phyloP scores from a whole-genome alignment of 2,888 invertebrate species.

The Mythimna pallens region DNA sequence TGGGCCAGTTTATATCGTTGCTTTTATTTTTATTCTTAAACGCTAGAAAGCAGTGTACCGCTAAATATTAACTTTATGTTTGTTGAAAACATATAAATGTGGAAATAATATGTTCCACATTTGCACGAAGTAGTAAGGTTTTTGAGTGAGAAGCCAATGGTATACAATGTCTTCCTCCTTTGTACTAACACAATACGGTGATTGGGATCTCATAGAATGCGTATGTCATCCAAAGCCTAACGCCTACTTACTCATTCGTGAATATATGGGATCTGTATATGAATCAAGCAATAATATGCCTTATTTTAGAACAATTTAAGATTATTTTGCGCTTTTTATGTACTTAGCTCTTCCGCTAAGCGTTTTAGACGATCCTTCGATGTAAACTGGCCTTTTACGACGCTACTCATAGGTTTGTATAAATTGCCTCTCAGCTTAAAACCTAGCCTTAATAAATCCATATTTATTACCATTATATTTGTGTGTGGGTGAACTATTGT shows the following conservation, averaged over 20 bases:
- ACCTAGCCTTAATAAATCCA: slow-evolving; percentile 63
- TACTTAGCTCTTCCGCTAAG: slow-evolving; percentile 45
- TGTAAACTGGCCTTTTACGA: slow-evolving; percentile 52
- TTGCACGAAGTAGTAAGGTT: slow-evolving; percentile 5
- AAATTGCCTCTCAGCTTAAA: slow-evolving; percentile 68
- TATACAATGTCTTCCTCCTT: neutral
- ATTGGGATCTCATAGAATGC: slow-evolving; percentile 8
- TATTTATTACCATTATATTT: slow-evolving; percentile 67
- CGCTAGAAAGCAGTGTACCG: slow-evolving; percentile 16
- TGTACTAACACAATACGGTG: neutral
- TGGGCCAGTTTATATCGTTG: slow-evolving; percentile 51
- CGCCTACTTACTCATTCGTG: slow-evolving; percentile 12
- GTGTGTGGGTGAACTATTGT: slow-evolving; percentile 75
- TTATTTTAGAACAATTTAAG: slow-evolving; percentile 27
- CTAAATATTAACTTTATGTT: neutral
- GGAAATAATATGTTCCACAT: no score
- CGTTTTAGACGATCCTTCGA: slow-evolving; percentile 33
- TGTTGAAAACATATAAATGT: slow-evolving; percentile 10
- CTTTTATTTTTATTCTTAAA: slow-evolving; percentile 24
- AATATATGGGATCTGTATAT: slow-evolving; percentile 23
- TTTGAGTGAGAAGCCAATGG: neutral
- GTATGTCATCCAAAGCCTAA: neutral
- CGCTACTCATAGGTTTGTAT: slow-evolving; percentile 57
- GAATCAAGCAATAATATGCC: slow-evolving; percentile 49
- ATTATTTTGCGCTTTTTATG: slow-evolving; percentile 43